phyloP scores from a whole-genome alignment of 2,113 vertebrate species.

The Apus apus region DNA sequence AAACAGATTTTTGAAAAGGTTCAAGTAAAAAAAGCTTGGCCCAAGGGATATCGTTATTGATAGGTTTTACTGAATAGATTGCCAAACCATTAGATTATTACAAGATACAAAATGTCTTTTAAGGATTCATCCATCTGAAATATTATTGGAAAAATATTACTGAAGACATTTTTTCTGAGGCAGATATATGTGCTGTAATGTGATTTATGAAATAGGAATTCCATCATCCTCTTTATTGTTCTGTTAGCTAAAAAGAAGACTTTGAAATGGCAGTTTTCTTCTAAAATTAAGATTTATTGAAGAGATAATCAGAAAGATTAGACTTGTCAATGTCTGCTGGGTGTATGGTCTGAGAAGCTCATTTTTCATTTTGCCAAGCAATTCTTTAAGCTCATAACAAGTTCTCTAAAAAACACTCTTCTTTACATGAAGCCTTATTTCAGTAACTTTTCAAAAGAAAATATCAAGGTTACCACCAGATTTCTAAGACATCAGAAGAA shows the following conservation, averaged over 20 bases:
- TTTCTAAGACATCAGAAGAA: not conserved
- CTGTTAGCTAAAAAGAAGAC: not conserved
- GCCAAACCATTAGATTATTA: slow-evolving; percentile 1
- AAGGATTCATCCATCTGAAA: slow-evolving; percentile 8
- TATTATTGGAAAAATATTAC: slow-evolving; percentile 25
- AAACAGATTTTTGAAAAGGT: not conserved
- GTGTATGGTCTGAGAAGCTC: not conserved
- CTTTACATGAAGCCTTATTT: not conserved
- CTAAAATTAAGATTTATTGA: slow-evolving; percentile 64
- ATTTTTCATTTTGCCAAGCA: slow-evolving; percentile 39
- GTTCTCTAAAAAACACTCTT: not conserved
- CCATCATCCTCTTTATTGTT: slow-evolving; percentile 18
- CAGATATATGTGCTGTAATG: not conserved
- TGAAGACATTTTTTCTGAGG: slow-evolving; percentile 10
- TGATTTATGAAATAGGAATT: slow-evolving; percentile 55
- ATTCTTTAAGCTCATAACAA: not conserved
- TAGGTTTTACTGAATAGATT: not conserved
- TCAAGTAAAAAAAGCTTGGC: not conserved
- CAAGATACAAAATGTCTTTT: not conserved
- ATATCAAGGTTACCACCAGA: not conserved
- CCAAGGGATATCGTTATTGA: not conserved
- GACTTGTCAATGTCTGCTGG: slow-evolving; percentile 15
- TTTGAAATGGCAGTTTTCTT: slow-evolving; percentile 17
- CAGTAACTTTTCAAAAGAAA: not conserved
- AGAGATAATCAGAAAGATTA: slow-evolving; percentile 58